Evolutionary conservation across 2,797 vertebrate species (phyloP).

Genomic region (Tangara arthus): DNA sequence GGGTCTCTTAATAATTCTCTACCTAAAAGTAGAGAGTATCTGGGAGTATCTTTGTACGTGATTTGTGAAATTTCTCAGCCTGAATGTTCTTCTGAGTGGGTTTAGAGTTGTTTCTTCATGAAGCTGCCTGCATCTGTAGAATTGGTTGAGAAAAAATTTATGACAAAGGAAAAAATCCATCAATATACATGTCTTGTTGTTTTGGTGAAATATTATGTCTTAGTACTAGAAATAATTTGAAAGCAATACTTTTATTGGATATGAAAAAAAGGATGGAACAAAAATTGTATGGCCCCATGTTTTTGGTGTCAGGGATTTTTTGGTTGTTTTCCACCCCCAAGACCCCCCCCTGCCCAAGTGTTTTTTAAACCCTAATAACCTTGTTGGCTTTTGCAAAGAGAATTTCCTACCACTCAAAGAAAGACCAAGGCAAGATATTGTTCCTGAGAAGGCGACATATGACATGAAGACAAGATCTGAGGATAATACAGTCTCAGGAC

Average conservation of each 20-base stretch:
- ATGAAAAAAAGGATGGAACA: neutral
- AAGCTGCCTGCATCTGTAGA: neutral
- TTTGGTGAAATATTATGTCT: neutral
- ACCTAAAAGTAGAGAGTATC: neutral
- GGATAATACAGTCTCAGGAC: neutral
- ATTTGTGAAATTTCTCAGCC: neutral
- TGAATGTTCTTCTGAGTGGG: neutral
- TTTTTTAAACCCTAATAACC: neutral
- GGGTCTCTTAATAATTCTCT: neutral
- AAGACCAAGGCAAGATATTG: neutral
- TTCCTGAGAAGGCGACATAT: neutral
- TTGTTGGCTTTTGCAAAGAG: neutral
- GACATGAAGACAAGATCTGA: neutral
- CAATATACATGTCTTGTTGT: neutral
- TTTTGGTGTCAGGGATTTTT: neutral
- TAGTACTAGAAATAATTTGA: neutral
- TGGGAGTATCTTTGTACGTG: neutral
- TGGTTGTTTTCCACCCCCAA: neutral
- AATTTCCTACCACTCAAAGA: neutral
- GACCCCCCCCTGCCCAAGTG: accelerated
- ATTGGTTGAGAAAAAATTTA: neutral
- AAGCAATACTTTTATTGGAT: neutral
- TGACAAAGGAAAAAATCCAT: neutral
- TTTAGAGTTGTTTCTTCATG: neutral
- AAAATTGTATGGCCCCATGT: neutral